phyloP scores from a whole-genome alignment of 2,113 vertebrate genomes.

The Emydura subglobosa region DNA sequence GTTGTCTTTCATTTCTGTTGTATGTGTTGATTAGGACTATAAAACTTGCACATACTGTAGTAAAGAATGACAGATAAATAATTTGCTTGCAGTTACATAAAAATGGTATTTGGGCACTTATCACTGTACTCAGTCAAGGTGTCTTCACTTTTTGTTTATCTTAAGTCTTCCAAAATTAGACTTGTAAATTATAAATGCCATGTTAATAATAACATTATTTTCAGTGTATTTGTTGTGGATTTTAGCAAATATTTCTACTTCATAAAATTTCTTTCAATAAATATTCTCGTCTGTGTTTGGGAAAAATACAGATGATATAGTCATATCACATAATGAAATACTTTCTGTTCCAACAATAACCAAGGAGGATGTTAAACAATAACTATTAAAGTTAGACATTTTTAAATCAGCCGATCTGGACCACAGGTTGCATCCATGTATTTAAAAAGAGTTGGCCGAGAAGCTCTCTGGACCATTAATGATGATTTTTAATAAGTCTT shows the following conservation, averaged over 20 bases:
- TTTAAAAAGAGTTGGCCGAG: background rate
- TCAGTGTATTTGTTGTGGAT: background rate
- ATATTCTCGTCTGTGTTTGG: background rate
- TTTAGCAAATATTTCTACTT: background rate
- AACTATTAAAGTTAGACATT: background rate
- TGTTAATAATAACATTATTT: background rate
- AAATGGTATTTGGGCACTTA: slow-evolving; percentile 17
- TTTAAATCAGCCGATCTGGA: background rate
- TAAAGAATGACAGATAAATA: slow-evolving; percentile 26
- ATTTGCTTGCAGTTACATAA: background rate
- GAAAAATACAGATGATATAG: background rate
- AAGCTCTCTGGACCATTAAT: background rate
- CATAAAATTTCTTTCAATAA: background rate
- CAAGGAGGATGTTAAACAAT: background rate
- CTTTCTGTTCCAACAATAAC: background rate
- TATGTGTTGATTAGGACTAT: slow-evolving; percentile 4
- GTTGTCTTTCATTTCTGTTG: background rate
- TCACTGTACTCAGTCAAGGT: background rate
- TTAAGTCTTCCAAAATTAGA: background rate
- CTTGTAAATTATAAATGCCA: background rate
- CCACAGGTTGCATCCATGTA: background rate
- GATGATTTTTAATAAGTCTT: background rate
- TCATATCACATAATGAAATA: background rate
- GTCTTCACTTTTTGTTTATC: background rate
- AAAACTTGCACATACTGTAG: background rate